Conservation (phyloP, 2,888 invertebrate genomes). For the Xestia sexstrigata region DNA sequence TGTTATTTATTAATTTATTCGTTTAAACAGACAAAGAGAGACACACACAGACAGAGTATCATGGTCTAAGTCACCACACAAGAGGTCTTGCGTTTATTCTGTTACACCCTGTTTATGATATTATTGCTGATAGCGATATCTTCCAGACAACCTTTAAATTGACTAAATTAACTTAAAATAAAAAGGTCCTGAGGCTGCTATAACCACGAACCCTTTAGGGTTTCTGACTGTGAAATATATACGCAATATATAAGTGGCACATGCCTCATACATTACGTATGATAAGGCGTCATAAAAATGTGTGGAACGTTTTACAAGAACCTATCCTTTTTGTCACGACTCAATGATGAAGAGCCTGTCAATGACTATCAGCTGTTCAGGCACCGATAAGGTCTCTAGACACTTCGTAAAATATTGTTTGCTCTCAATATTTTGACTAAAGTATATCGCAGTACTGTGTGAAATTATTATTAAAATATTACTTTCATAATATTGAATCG, state of each 20-base stretch:
- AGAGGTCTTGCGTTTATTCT: background rate
- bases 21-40: no score
- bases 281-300: slow-evolving; percentile 1
- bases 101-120: background rate
- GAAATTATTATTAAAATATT: no score
- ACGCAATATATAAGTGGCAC: background rate
- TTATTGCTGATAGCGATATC: no score
- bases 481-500: no score
- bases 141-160: background rate
- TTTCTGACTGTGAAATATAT: background rate
- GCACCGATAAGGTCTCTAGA: background rate
- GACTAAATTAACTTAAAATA: background rate
- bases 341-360: slow-evolving; percentile 13
- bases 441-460: background rate
- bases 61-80: background rate
- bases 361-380: background rate
- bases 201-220: background rate
- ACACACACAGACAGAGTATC: no score
- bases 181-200: background rate
- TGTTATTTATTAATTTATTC: no score
- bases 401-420: background rate
- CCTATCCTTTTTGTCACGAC: background rate
- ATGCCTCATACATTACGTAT: background rate
- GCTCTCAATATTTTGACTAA: background rate
- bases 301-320: background rate